Base-by-base conservation (phyloP, 1,140 invertebrate species). In the Ladona fulva region DNA sequence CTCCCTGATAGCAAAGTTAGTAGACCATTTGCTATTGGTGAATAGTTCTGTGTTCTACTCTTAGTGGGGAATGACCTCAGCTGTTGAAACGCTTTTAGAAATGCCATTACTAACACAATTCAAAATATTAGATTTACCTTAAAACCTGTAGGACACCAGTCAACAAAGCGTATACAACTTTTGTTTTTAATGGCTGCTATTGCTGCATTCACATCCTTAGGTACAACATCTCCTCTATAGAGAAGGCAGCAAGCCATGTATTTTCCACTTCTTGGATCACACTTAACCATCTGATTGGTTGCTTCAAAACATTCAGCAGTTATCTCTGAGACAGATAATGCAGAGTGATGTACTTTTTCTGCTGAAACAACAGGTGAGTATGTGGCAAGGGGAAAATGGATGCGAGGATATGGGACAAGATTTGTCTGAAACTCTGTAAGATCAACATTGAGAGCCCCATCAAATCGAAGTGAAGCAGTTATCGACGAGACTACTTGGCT, bases 401-500 rank as follows among this genome's bases (percentile, higher is more conserved):
- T 93, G 78, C 92, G 85, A 0, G 92, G 92, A 81, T 92, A 93
- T 1, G 92, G 92, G 3, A 93, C 91, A 66, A 93, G 83, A 82
- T 91, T 91, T 25, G 90, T 91, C 82, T 92, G 92, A 83, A 95
- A 96, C 83, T 95, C 94, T 11, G 92, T 93, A 44, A 95, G 85
- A 82, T 95, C 93, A 16, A 94, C 92, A 81, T 94, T 96, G 59
- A 95, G 85, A 16, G 93, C 92, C 75, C 93, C 94, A 83, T 94
- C 92, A 81, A 95, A 95, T 78, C 94, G 86, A 74, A 94, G 84
- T 3, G 92, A 93, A n/a, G 93, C 92, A 8, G 93, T 94, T 79
- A 94, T 93, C 19, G 92, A 92, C 3, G 89, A 91, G 11, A 91
- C 89, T 25, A 91, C 84, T 82, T 89, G 89, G 83, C 87, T 86